Evolutionary conservation across 2,888 invertebrate species (phyloP), one percentile per base, ranked within the genome.

Genomic region (Philonicus albiceps): DNA sequence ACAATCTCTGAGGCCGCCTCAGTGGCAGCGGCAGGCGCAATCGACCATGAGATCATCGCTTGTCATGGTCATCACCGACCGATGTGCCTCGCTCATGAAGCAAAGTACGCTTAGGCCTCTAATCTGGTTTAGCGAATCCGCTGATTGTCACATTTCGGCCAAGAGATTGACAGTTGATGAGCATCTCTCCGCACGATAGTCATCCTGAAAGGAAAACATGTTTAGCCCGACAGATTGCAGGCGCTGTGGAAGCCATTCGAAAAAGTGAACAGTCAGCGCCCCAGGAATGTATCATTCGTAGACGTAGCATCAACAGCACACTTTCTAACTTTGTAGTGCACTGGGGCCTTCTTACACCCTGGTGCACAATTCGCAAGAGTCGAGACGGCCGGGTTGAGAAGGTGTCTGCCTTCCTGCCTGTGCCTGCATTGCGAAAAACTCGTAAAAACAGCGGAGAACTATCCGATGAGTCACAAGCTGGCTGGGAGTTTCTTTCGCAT

Each of bases 1-100:
- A 53, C 53, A 80, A 27, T 30, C 40, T 22, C 30, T n/a, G 1
- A 16, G 34, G 27, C 30, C 22, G 16, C n/a, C 6, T 31, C 16
- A 40, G 16, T 27, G 53, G 19, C 27, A 80, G 76, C 22, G 40
- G 80, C 80, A 80, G 8, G 80, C 80, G 80, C 80, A 80, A 3
- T 80, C 80, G 80, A 53, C 80, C 80, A 80, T 80, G 80, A 80
- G 43, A 80, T 80, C 80, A 80, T 80, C 80, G 53, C 30, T 31
- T 43, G 80, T 22, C 78, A 19, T 53, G 80, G 80, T 80, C 80
- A 80, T 80, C 74, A 31, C 78, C 13, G 30, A 31, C 34, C 49
- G n/a, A 31, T 0, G 31, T 75, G 16, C 16, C 16, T 1, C 13
- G 22, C 78, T 53, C 53, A 53, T 80, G 49, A 7, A 13, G n/a